These are phyloP conservation scores for Exaiptasia diaphana DNA, from an alignment of 64 coral and sea anemone species.

Conservation along the genomic window DNA sequence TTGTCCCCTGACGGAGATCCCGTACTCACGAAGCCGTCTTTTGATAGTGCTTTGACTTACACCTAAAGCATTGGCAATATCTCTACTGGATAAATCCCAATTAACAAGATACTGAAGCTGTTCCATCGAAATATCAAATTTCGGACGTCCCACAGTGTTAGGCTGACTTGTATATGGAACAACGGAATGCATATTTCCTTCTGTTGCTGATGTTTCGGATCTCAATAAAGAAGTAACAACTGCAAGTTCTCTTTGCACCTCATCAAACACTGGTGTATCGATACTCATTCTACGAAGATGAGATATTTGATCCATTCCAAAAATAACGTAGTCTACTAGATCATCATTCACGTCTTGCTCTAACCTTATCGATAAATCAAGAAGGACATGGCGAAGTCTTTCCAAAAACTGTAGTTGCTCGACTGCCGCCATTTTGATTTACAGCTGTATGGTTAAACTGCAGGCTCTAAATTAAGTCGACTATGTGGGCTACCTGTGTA, in stretches of 20 bases:
- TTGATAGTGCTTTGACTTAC: not conserved
- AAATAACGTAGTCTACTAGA: not conserved
- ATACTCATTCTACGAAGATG: not conserved
- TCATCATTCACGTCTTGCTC: constrained; percentile 20
- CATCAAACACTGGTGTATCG: not conserved
- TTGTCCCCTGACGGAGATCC: constrained; percentile 31
- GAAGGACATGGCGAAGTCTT: not conserved
- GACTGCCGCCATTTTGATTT: no score
- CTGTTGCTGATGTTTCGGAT: constrained; percentile 26
- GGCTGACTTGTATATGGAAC: constrained; percentile 16
- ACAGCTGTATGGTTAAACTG: no score
- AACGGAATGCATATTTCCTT: not conserved
- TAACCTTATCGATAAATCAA: constrained; percentile 10
- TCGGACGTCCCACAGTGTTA: constrained; percentile 29
- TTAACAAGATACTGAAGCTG: constrained; percentile 1
- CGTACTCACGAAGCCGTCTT: constrained; percentile 27
- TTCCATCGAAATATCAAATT: constrained; percentile 22
- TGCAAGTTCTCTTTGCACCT: constrained; percentile 25
- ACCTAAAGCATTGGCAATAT: constrained; percentile 22
- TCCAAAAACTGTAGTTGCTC: no score
- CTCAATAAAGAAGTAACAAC: constrained; percentile 14
- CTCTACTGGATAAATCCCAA: not conserved
- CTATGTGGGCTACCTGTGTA: no score
- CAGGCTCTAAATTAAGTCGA: no score
- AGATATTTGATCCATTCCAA: not conserved